A percentile compares a stretch with the other conserved stretches of the same genome.
Evolutionary conservation across 1,140 invertebrate genomes (phyloP).

Genomic region (Drosophila oshimai): DNA sequence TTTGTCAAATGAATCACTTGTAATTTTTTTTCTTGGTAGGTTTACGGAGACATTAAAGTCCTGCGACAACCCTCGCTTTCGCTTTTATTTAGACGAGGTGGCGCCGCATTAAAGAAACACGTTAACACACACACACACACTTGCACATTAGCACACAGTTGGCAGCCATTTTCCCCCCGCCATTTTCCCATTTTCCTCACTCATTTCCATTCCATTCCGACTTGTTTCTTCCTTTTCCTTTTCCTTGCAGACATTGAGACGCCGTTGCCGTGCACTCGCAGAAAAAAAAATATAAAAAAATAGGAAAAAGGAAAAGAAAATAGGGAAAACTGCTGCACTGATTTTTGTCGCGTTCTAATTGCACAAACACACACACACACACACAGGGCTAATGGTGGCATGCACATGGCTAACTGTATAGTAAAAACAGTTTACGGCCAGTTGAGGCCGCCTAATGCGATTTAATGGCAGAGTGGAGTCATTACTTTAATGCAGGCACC

Average conservation of each 20-base stretch:
- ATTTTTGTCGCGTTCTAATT: slow-evolving; percentile 22
- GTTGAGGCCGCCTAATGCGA: slow-evolving; percentile 23
- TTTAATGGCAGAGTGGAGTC: background rate
- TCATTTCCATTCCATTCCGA: slow-evolving; percentile 21
- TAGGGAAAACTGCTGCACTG: background rate
- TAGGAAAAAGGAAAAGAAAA: background rate
- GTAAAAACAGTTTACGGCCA: slow-evolving; percentile 46
- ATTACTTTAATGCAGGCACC: background rate
- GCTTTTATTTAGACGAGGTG: slow-evolving; percentile 1
- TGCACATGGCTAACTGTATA: slow-evolving; percentile 33
- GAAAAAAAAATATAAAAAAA: background rate
- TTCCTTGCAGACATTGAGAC: slow-evolving; percentile 43
- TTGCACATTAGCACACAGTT: slow-evolving; percentile 32
- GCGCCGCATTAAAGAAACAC: slow-evolving; percentile 44
- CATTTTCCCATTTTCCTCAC: background rate
- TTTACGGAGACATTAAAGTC: no score
- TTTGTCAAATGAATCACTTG: slow-evolving; percentile 4
- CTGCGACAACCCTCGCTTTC: background rate
- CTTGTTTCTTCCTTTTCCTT: slow-evolving; percentile 39
- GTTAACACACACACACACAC: slow-evolving; percentile 23
- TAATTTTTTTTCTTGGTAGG: no score
- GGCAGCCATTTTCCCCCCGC: slow-evolving; percentile 11
- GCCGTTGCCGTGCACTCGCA: slow-evolving; percentile 20
- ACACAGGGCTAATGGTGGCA: slow-evolving; percentile 5
- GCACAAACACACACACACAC: background rate